phyloP scores from a whole-genome alignment of 2,113 vertebrate genomes.

The Gnathonemus longibarbis region DNA sequence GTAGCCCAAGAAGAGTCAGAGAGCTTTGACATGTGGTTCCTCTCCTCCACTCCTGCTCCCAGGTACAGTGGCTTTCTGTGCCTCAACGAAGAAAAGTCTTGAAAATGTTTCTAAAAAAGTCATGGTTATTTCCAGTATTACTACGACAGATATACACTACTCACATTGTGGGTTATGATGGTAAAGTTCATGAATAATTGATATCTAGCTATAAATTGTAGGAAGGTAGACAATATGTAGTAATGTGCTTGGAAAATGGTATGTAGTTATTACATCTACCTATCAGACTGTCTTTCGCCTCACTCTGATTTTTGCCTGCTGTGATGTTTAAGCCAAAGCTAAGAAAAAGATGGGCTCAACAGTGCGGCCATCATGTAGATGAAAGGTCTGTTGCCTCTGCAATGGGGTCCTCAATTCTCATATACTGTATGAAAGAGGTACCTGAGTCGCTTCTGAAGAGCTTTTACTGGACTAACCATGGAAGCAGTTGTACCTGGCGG shows the following conservation, averaged over 20 bases:
- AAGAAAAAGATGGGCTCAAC: not conserved
- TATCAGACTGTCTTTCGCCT: conserved; percentile 19
- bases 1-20: not conserved
- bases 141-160: not conserved
- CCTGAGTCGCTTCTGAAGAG: not conserved
- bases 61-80: not conserved
- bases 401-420: not conserved
- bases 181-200: not conserved
- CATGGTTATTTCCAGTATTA: not conserved
- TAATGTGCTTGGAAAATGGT: not conserved
- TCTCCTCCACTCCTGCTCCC: conserved; percentile 14
- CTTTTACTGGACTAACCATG: not conserved
- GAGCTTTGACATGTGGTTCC: conserved; percentile 5
- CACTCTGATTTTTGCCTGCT: conserved; percentile 14
- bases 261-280: conserved; percentile 7
- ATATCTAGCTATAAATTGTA: conserved; percentile 3
- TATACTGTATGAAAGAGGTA: not conserved
- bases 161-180: not conserved
- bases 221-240: conserved; percentile 11
- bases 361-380: not conserved
- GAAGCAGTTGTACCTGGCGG: not conserved
- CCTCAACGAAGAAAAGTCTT: not conserved
- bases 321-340: not conserved
- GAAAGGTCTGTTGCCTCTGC: not conserved
- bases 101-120: not conserved